Evolutionary conservation across 2,113 vertebrate genomes (phyloP), one percentile per base, ranked within the genome.

Genomic region (Oostethus manadensis): DNA sequence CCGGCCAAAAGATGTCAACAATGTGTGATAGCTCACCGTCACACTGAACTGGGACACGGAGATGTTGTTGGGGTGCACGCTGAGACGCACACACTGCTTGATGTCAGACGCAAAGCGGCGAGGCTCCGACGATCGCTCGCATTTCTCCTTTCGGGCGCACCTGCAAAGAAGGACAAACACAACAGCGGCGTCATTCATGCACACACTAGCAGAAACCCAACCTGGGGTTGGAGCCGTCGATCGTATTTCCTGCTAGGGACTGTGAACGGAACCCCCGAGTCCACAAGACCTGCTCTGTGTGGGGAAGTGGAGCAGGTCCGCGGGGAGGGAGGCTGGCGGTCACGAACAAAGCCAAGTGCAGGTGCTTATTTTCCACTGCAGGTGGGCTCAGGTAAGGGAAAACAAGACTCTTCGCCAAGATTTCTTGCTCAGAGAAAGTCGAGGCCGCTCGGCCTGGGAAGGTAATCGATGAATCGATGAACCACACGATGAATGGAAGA

Each of bases 41-140:
- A 99, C 95, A 1, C 92, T 98, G 76, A 94, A 98, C 89, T 98
- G 95, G 68, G 95, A 98, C 74, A 99, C 97, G 0, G 97, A 99
- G 89, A 99, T 98, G 89, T 99, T 99, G 90, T 93, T 98, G 73
- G 97, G 97, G 35, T 95, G 94, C 60, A 99, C 97, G 0, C 92
- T 98, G 53, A 99, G 92, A 8, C 93, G 92, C 74, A 99, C 97
- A 1, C 97, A 99, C 80, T 99, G 97, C 83, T 93, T 95, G 91
- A 95, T 92, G 86, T 98, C 93, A 0, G 93, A 96, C 71, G 97
- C 93, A 33, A 99, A 98, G 78, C 97, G 90, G 18, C 94, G 91
- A 6, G 94, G 93, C 66, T 98, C 96, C 1, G 82, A 89, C 70
- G 95, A 97, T 46, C 96, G 91, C 65, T 95, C 93, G 1, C 97